phyloP scores from a whole-genome alignment of 2,888 invertebrate genomes.

The Ophioninae sp. region DNA sequence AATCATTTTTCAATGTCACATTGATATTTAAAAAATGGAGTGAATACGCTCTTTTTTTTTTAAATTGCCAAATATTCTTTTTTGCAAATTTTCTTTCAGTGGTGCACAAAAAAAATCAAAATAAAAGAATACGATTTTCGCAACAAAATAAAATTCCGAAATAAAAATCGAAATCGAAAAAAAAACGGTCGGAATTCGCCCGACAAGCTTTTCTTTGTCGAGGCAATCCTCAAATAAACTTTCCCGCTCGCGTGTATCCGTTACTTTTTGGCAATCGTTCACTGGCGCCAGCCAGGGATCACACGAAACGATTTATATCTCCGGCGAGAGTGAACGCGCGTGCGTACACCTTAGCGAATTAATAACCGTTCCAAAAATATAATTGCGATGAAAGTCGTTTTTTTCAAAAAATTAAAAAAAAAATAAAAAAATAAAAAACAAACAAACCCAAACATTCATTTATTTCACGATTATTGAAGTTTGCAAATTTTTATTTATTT shows the following conservation, averaged over 20 bases:
- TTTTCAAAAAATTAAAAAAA: conserved; percentile 26
- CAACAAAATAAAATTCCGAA: no score
- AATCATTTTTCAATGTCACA: no score
- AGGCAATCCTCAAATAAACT: background rate
- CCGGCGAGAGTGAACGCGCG: background rate
- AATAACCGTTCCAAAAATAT: no score
- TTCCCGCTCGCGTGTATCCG: background rate
- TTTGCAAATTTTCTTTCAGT: no score
- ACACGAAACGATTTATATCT: background rate
- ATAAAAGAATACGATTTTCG: no score
- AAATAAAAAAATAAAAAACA: conserved; percentile 12
- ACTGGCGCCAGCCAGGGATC: background rate
- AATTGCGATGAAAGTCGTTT: background rate
- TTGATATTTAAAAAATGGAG: no score
- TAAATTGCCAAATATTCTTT: no score
- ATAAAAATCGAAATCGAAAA: background rate
- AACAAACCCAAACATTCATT: no score
- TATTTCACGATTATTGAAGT: no score
- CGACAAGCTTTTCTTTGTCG: background rate
- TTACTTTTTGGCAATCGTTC: background rate
- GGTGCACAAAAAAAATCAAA: no score
- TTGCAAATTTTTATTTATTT: no score
- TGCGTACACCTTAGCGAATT: background rate
- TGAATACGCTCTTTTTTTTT: no score
- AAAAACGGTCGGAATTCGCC: background rate